phyloP scores from a whole-genome alignment of 2,113 vertebrate genomes.

The Balaenoptera acutorostrata region DNA sequence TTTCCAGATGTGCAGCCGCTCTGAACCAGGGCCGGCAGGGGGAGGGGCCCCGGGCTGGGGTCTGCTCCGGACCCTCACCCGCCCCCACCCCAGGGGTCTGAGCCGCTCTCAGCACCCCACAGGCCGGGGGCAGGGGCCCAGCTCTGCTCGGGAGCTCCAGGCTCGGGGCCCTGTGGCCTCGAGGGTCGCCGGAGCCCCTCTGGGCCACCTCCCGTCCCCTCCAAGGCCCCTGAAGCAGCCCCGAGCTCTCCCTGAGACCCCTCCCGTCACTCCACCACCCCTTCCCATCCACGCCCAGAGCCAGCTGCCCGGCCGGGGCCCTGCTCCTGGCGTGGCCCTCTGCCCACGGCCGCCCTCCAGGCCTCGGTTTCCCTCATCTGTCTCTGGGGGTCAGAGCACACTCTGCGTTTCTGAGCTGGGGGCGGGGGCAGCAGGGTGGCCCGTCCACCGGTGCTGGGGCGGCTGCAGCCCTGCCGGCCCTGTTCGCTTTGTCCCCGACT shows the following conservation, averaged over 20 bases:
- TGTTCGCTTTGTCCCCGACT: accelerated
- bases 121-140: background rate
- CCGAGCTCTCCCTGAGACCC: background rate
- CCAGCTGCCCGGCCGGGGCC: background rate
- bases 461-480: background rate
- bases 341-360: background rate
- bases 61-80: background rate
- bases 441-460: background rate
- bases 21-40: background rate
- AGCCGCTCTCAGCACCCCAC: background rate
- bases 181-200: background rate
- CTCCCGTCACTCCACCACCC: accelerated
- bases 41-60: background rate
- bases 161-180: background rate
- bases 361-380: background rate
- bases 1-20: slow-evolving; percentile 62
- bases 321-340: background rate
- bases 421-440: background rate
- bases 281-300: accelerated
- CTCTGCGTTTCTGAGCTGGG: background rate
- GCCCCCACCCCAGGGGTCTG: background rate
- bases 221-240: background rate
- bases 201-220: background rate
- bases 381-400: accelerated
- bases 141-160: background rate